Evolutionary conservation across 2,888 invertebrate species (phyloP), one percentile per base, ranked within the genome.

Genomic region (Ecliptopera silaceata): DNA sequence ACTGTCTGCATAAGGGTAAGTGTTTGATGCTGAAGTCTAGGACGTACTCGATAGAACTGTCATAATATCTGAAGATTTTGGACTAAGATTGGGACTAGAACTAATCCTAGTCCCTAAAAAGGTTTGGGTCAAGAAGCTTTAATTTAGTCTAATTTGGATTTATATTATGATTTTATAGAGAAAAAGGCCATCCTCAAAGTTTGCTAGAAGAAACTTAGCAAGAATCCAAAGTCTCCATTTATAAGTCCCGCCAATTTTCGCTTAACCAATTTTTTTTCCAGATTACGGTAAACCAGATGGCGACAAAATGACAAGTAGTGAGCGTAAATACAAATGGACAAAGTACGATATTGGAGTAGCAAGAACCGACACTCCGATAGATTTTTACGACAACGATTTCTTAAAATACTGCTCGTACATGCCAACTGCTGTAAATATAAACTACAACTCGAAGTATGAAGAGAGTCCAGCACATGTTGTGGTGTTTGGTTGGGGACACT

Each of bases 331-430:
- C 11, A 64, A 66, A 20, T 83, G 83, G 83, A 63, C 77, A 0
- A 54, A 59, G 4, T 65, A 75, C 12, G 82, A 83, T 45, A 77
- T 83, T 54, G 82, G 74, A 0, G 42, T 79, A 2, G 77, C 66
- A 0, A 72, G 71, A 64, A 79, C 81, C 3, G 77, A 82, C 4
- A 64, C 69, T 13, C 44, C 51, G 1, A 36, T 51, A 4, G 50
- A 51, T 8, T 51, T 43, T 26, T 51, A 10, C 5, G 43, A 51
- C 5, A 43, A 4, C 26, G 26, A 43, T 13, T 54, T 42, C 18
- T 18, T 42, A 13, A 47, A 36, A 22, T 54, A 43, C 17, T 54
- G 54, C 12, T 54, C 54, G 0, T 54, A 54, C 13, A 36, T 2
- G n/a, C 50, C 50, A 0, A 39, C 20, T 0, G 18, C 26, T 2